Evolutionary conservation across 2,888 invertebrate species (phyloP).

Genomic region (Sesamia inferens): DNA sequence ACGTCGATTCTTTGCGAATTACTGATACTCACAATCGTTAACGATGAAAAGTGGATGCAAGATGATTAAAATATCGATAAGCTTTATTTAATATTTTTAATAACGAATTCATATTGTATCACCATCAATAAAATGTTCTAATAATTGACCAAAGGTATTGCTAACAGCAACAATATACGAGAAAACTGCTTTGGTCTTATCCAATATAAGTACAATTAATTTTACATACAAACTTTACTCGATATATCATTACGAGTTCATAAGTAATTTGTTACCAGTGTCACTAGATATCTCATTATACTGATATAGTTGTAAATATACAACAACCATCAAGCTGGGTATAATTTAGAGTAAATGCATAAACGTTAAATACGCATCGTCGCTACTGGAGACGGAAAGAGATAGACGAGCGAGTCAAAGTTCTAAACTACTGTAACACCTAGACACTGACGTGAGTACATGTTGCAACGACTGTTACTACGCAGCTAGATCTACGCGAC

Average conservation of each 20-base stretch:
- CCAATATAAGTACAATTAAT: slow-evolving; percentile 83
- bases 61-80: slow-evolving; percentile 77
- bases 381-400: slow-evolving; percentile 77
- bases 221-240: slow-evolving; percentile 76
- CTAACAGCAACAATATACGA: slow-evolving; percentile 84
- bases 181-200: slow-evolving; percentile 86
- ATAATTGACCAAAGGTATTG: slow-evolving; percentile 90
- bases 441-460: slow-evolving; percentile 82
- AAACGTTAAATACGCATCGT: slow-evolving; percentile 72
- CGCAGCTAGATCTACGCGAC: slow-evolving; percentile 83
- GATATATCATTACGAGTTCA: slow-evolving; percentile 73
- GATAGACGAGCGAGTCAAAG: slow-evolving; percentile 66
- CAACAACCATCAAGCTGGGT: slow-evolving; percentile 80
- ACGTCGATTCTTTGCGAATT: slow-evolving; percentile 24
- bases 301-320: slow-evolving; percentile 75
- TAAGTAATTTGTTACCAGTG: slow-evolving; percentile 72
- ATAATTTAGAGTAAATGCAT: slow-evolving; percentile 81
- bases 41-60: slow-evolving; percentile 59
- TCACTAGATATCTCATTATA: slow-evolving; percentile 71
- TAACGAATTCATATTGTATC: slow-evolving; percentile 81
- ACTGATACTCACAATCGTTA: slow-evolving; percentile 28
- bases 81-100: slow-evolving; percentile 78
- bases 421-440: slow-evolving; percentile 84
- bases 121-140: slow-evolving; percentile 85
- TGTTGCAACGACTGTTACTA: slow-evolving; percentile 78